Percentiles rank a stretch among this genome's conserved stretches.
Conservation (phyloP, 2,113 vertebrate genomes). For the Mus pahari region DNA sequence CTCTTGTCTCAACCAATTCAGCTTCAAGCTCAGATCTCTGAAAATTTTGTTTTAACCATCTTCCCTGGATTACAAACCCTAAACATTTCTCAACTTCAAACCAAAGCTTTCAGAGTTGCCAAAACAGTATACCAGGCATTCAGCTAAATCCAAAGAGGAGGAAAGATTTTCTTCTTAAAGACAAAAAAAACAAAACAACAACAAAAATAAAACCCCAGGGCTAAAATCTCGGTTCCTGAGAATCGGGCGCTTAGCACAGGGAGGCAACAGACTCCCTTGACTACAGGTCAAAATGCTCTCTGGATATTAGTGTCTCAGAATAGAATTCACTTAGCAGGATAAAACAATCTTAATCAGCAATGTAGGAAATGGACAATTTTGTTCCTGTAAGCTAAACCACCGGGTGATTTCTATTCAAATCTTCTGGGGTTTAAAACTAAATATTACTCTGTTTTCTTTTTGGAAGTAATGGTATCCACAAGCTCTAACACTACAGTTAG, state of each 20-base stretch:
- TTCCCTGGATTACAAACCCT: neutral
- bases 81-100: neutral
- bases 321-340: neutral
- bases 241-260: neutral
- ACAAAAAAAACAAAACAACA: neutral
- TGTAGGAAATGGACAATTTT: neutral
- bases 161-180: neutral
- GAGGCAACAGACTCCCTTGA: neutral
- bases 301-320: neutral
- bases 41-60: neutral
- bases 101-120: neutral
- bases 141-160: neutral
- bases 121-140: neutral
- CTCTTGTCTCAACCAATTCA: neutral
- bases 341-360: neutral
- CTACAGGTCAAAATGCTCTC: neutral
- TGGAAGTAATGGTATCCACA: neutral
- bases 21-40: neutral
- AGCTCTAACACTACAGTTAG: neutral
- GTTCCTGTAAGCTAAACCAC: slow-evolving; percentile 43
- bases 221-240: neutral
- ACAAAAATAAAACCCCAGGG: neutral
- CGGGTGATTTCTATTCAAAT: neutral
- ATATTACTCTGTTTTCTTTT: neutral
- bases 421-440: slow-evolving; percentile 38